Evolutionary conservation across 92 coral and sea anemone genomes (phyloP).

Genomic region (Micromussa lordhowensis): DNA sequence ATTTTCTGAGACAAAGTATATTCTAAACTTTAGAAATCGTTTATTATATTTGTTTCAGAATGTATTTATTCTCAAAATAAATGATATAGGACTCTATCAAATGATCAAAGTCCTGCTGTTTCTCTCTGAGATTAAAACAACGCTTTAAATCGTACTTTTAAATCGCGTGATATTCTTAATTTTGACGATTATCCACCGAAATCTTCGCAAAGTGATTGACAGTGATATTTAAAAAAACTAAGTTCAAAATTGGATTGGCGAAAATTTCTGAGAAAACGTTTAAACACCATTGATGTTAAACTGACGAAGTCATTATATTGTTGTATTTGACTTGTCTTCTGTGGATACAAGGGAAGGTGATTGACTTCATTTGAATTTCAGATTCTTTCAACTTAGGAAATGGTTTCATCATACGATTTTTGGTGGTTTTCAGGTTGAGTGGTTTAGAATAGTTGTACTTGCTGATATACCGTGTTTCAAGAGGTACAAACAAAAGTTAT

Average conservation of each 20-base stretch:
- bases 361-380: slow-evolving; percentile 6
- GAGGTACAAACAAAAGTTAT: slow-evolving; percentile 15
- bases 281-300: background rate
- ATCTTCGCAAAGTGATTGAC: background rate
- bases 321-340: background rate
- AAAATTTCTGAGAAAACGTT: background rate
- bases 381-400: background rate
- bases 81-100: background rate
- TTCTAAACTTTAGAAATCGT: background rate
- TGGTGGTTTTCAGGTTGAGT: slow-evolving; percentile 26
- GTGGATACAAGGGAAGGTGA: background rate
- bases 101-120: background rate
- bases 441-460: background rate
- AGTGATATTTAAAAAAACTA: background rate
- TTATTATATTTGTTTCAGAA: slow-evolving; percentile 9
- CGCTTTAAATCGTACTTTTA: background rate
- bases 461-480: slow-evolving; percentile 2
- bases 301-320: background rate
- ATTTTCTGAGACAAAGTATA: background rate
- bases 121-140: slow-evolving; percentile 10
- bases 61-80: background rate
- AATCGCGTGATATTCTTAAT: slow-evolving; percentile 11
- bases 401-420: slow-evolving; percentile 14
- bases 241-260: slow-evolving; percentile 15
- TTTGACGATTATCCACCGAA: background rate